Conservation (phyloP, 2,113 vertebrate genomes). For the Grammomys dolichurus region DNA sequence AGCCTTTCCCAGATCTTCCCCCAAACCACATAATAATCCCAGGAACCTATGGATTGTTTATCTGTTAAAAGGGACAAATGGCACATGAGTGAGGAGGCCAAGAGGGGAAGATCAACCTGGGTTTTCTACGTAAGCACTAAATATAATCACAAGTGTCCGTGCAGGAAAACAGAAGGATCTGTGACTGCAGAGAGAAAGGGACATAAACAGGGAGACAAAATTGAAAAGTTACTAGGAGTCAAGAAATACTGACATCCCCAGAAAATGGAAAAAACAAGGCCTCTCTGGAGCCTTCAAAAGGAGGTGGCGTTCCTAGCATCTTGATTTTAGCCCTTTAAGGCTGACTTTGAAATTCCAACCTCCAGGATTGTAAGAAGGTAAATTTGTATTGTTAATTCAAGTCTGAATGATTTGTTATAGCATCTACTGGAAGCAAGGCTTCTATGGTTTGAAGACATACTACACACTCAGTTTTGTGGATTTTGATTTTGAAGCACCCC, state of each 20-base stretch:
- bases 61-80: not conserved
- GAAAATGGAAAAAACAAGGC: not conserved
- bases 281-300: not conserved
- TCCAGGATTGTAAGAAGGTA: not conserved
- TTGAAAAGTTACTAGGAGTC: not conserved
- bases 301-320: not conserved
- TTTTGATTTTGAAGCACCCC: slow-evolving; percentile 42
- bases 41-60: not conserved
- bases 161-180: not conserved
- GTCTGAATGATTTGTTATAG: not conserved
- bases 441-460: not conserved
- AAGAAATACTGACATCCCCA: not conserved
- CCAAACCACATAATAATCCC: not conserved
- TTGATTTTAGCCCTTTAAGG: not conserved
- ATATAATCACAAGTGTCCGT: not conserved
- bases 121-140: not conserved
- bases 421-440: not conserved
- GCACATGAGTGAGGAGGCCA: not conserved
- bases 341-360: not conserved
- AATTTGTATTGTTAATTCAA: not conserved
- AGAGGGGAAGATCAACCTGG: not conserved
- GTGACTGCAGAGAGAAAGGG: not conserved
- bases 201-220: not conserved
- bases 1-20: rapidly evolving
- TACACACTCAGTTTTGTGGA: not conserved